Evolutionary conservation across 2,113 vertebrate species (phyloP).

Genomic region (Neomonachus schauinslandi): DNA sequence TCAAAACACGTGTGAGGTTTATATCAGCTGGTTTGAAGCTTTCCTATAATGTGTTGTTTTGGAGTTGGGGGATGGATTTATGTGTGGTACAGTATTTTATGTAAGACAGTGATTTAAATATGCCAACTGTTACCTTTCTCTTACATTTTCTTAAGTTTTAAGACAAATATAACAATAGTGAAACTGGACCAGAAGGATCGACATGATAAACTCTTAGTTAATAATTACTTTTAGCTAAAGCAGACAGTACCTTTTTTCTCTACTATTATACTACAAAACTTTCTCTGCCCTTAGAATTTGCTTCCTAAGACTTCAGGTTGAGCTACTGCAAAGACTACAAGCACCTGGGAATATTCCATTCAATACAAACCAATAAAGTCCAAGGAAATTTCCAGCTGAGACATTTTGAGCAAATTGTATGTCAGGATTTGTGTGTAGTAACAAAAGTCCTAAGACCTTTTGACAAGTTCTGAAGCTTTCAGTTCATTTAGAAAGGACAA

Average conservation of each 20-base stretch:
- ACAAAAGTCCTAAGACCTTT: conserved; percentile 50
- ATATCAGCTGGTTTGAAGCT: neutral
- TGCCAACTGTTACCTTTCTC: neutral
- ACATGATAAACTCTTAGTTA: neutral
- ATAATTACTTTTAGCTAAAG: conserved; percentile 41
- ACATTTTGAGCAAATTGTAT: conserved; percentile 64
- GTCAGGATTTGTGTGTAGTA: conserved; percentile 44
- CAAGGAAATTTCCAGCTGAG: conserved; percentile 62
- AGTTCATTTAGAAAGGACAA: conserved; percentile 58
- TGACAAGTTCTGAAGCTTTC: conserved; percentile 59
- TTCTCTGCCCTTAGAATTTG: conserved; percentile 50
- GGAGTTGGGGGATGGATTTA: neutral
- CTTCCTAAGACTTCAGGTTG: conserved; percentile 19
- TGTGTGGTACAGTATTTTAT: neutral
- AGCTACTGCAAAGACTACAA: neutral
- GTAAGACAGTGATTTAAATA: neutral
- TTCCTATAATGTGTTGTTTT: neutral
- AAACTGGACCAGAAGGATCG: neutral
- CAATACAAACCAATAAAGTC: neutral
- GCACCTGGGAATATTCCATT: conserved; percentile 48
- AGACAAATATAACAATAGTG: neutral
- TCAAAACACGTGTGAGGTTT: neutral
- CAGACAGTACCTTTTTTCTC: neutral
- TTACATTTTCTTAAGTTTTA: conserved; percentile 41
- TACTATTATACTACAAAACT: neutral